Base-by-base conservation (phyloP, 2,797 vertebrate genomes). In the Danio choprae region DNA sequence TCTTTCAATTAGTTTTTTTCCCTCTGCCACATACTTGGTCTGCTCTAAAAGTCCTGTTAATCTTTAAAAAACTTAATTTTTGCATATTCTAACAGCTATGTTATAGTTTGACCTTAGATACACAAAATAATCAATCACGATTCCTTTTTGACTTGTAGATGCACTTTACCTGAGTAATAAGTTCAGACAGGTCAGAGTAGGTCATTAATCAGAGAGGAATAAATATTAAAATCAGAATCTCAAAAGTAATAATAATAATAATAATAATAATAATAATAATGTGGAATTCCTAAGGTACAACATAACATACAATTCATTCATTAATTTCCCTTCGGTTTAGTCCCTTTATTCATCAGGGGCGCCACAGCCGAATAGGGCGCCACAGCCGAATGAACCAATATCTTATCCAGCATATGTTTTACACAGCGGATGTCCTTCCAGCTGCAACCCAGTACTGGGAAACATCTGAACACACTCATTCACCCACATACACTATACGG, bases 181-280 rank as follows among this genome's bases (percentile, higher is more conserved):
- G 9, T 55, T 41, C 48, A 64, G 38, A 55, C 50, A 44, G 20
- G 53, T 58, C 22, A 48, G 22, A 58, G 43, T 46, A 56, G 53
- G 64, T 58, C 50, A 56, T 67, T 67, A 56, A 56, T 77, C 74
- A 55, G n/a, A n/a, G 41, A 41, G 76, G 55, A 7, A 29, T 62
- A 43, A 62, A 50, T 40, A 48, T 60, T 15, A 15, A 69, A 20
- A 69, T 18, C 1, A 60, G 2, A 11, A 70, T 8, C 53, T 15
- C 15, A 41, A 48, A 56, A 6, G 6, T 36, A 41, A n/a, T n/a
- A 29, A 40, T 43, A 69, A 22, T 48, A 78, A 36, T 53, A 29
- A 29, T 29, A 29, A 29, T 29, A 29, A 29, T 1, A 29, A 29
- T 29, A 29, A 29, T 29, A 29, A 29, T 29, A 29, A 29, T 1